These are phyloP conservation scores for Chelonia mydas DNA, from an alignment of 2,797 vertebrate species.

Conservation along the genomic window DNA sequence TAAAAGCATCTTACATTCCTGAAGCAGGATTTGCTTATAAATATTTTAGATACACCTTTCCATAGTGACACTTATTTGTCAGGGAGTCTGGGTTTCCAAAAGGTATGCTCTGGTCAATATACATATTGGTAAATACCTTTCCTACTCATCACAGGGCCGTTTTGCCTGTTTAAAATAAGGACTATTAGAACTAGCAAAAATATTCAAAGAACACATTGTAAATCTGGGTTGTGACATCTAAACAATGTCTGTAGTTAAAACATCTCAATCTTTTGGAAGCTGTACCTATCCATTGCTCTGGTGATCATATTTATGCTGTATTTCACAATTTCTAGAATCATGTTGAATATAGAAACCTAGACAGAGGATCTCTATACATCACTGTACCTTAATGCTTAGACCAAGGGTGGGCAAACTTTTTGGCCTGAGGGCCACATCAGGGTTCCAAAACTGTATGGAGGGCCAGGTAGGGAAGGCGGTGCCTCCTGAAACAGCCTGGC, in stretches of 20 bases:
- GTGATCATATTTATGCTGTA: neutral
- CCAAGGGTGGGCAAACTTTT: too few species aligned
- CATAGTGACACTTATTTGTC: neutral
- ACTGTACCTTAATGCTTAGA: too few species aligned
- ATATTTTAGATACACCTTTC: neutral
- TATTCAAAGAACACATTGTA: neutral
- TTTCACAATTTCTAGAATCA: neutral
- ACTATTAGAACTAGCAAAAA: neutral
- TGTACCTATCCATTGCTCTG: neutral
- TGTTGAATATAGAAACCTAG: neutral
- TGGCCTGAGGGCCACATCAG: too few species aligned
- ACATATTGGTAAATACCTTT: neutral
- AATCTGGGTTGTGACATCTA: neutral
- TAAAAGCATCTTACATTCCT: neutral
- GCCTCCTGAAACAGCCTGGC: too few species aligned
- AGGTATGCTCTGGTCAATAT: neutral
- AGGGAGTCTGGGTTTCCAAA: neutral
- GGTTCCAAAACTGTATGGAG: too few species aligned
- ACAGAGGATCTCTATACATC: neutral
- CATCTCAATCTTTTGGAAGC: neutral
- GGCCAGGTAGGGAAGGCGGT: too few species aligned
- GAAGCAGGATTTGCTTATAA: neutral
- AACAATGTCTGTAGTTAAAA: neutral
- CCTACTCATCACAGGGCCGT: neutral
- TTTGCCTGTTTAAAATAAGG: conserved; percentile 5